These are phyloP conservation scores for Chloroclysta siterata DNA, from an alignment of 2,888 invertebrate genomes.

Conservation along the genomic window DNA sequence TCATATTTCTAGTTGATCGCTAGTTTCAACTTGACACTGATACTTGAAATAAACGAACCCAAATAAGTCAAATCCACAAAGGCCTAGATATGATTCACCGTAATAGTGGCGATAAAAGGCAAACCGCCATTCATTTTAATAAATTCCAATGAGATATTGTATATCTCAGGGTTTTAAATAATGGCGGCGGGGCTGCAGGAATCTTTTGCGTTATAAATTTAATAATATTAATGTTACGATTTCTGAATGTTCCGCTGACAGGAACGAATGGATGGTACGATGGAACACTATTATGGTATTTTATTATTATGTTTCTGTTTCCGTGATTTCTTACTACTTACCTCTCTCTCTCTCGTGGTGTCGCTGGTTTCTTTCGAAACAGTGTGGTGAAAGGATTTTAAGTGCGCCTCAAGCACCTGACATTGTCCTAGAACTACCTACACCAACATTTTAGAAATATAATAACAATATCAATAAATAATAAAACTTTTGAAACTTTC, in stretches of 20 bases:
- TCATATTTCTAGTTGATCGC: neutral
- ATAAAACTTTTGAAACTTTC: too few relatives aligned
- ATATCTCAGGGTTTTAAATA: slow-evolving; percentile 50
- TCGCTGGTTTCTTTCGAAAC: too few relatives aligned
- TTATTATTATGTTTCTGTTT: slow-evolving; percentile 20
- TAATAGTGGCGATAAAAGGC: slow-evolving; percentile 40
- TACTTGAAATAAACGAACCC: slow-evolving; percentile 14
- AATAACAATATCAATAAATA: too few relatives aligned
- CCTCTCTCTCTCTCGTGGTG: too few relatives aligned
- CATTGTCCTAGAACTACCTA: too few relatives aligned
- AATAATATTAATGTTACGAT: slow-evolving; percentile 55
- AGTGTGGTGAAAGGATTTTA: too few relatives aligned
- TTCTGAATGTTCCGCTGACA: slow-evolving; percentile 42
- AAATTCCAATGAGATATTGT: slow-evolving; percentile 55
- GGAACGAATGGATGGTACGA: slow-evolving; percentile 39
- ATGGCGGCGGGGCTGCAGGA: slow-evolving; percentile 45
- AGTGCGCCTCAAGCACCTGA: too few relatives aligned
- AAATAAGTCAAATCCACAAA: slow-evolving; percentile 33
- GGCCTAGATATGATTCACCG: slow-evolving; percentile 34
- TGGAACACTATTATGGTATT: slow-evolving; percentile 37
- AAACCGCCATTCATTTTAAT: slow-evolving; percentile 48
- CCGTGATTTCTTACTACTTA: slow-evolving; percentile 8
- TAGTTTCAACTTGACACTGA: slow-evolving; percentile 10
- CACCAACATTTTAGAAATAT: too few relatives aligned
- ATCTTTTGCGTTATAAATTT: slow-evolving; percentile 59